Base-by-base conservation (phyloP, 1,140 invertebrate genomes). In the Arctopsyche grandis region DNA sequence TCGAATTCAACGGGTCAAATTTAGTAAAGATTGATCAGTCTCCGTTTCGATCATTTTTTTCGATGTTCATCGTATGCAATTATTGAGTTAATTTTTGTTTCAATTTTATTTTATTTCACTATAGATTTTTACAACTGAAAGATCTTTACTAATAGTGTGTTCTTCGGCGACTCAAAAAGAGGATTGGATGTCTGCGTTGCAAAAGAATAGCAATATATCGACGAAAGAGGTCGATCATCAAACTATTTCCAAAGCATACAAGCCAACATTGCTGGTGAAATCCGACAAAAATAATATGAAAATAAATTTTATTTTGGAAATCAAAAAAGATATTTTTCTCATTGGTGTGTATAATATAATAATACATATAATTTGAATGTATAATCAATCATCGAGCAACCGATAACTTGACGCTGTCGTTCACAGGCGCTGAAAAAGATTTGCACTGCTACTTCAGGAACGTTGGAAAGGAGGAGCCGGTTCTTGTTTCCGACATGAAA, bases 121-220 rank as follows among this genome's bases (percentile, higher is more conserved):
- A 52, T 5, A 46, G 12, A 46, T 66, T 66, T 66, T 66, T 66
- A 26, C n/a, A 66, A 21, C 22, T 12, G 21, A 24, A 1, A 3
- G 44, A 10, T 44, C 9, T 4, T 69, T 82, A 24, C n/a, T 82
- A 21, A 71, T 82, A n/a, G 75, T 82, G 0, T 82, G 81, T 24
- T 71, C 79, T 19, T 77, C 81, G 5, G 52, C n/a, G 0, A 22
- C 44, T 12, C 81, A 82, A 70, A 80, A 78, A 77, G 38, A 56
- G 7, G 74, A 76, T 43, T 82, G 79, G 79, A 22, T 82, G 14
- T 12, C 77, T 4, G 70, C 75, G 9, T 38, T 82, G 7, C 19
- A 29, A 14, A 46, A 63, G 75, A 44, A 71, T 16, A 22, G 5
- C 38, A 1, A 10, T 44, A 76, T 19, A 46, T n/a, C 26, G 5